These are phyloP conservation scores for Phenganax stokvisi DNA, from an alignment of 92 coral and sea anemone genomes.

Conservation along the genomic window DNA sequence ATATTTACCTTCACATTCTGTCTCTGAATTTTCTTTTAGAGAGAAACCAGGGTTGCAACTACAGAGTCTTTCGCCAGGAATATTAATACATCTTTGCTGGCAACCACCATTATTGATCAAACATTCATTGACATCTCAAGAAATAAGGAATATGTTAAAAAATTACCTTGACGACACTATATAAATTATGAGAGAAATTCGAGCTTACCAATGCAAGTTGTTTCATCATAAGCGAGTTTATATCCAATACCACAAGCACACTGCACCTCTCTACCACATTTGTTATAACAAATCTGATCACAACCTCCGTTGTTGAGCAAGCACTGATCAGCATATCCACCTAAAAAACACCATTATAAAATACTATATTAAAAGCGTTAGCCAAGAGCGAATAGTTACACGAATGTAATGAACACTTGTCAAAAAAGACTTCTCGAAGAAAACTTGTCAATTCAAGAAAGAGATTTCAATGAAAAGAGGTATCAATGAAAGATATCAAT, in stretches of 20 bases:
- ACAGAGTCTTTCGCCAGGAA: constrained; percentile 57
- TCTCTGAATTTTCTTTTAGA: constrained; percentile 62
- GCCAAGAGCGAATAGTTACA: background rate
- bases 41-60: constrained; percentile 41
- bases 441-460: too few species aligned
- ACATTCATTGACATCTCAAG: constrained; percentile 48
- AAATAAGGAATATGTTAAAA: background rate
- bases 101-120: constrained; percentile 43
- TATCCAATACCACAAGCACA: constrained; percentile 92
- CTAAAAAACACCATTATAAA: constrained; percentile 32
- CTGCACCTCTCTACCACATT: constrained; percentile 79
- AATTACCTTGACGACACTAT: background rate
- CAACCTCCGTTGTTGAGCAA: constrained; percentile 93
- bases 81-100: constrained; percentile 44
- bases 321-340: constrained; percentile 83
- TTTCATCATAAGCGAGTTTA: constrained; percentile 83
- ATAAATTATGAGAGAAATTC: background rate
- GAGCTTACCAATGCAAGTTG: constrained; percentile 75
- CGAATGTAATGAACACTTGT: too few species aligned
- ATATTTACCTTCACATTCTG: constrained; percentile 68
- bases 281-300: constrained; percentile 80
- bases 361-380: background rate
- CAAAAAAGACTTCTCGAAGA: too few species aligned
- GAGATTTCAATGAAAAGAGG: too few species aligned
- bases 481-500: too few species aligned